These are phyloP conservation scores for Flabesymbios commensalis DNA, from an alignment of 2,888 invertebrate species.

Conservation along the genomic window DNA sequence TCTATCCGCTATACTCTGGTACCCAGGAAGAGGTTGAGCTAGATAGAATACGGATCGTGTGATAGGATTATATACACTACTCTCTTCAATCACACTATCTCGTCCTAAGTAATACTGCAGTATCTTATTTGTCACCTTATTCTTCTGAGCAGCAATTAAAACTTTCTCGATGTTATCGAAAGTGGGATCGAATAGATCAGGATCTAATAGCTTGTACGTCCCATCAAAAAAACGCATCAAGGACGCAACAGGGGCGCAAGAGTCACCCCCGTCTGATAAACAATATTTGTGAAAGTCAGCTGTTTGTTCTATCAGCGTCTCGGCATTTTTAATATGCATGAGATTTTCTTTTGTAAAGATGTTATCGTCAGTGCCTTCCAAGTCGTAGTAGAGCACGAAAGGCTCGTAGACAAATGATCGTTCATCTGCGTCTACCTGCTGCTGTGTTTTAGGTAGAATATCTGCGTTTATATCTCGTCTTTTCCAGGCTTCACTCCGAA, in stretches of 20 bases:
- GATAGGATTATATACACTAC: neutral
- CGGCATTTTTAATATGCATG: constrained; percentile 37
- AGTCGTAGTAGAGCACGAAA: too few relatives aligned
- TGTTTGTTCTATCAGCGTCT: constrained; percentile 22
- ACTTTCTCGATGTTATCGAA: constrained; percentile 19
- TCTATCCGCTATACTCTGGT: constrained; percentile 7
- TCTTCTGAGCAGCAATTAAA: constrained; percentile 5
- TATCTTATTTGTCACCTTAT: neutral
- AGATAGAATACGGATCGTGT: constrained; percentile 14
- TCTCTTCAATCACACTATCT: constrained; percentile 7
- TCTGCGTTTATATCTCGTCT: too few relatives aligned
- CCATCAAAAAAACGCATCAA: constrained; percentile 18
- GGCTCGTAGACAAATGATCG: too few relatives aligned
- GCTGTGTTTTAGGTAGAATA: too few relatives aligned
- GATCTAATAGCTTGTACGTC: constrained; percentile 8
- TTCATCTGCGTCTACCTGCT: too few relatives aligned
- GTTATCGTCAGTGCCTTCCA: constrained; percentile 34
- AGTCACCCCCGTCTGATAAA: neutral
- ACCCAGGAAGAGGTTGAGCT: constrained; percentile 26
- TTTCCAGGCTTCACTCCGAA: constrained; percentile 39
- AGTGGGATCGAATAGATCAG: constrained; percentile 15
- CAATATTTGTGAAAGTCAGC: constrained; percentile 14
- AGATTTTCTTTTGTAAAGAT: constrained; percentile 42
- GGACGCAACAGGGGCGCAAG: constrained; percentile 5
- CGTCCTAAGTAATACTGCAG: constrained; percentile 19